Evolutionary conservation across 2,113 vertebrate genomes (phyloP), one percentile per base, ranked within the genome.

Genomic region (Eonycteris spelaea): DNA sequence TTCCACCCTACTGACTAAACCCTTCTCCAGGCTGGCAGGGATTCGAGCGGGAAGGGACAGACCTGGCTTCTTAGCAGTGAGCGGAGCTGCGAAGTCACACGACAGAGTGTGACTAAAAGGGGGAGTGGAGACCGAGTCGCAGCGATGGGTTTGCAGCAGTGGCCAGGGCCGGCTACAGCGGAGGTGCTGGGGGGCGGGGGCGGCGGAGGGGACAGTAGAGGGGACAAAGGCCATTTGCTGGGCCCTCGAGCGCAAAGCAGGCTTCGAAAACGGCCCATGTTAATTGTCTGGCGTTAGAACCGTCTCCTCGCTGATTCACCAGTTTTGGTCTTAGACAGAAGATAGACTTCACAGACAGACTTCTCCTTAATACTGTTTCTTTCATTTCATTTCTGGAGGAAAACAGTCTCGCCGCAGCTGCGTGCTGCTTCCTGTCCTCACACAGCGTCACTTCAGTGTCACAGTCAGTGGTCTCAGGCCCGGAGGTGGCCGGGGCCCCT

Each of bases 151-250:
- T 73, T 9, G 28, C 12, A 33, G 3, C 8, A 78, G 18, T 18
- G 45, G 19, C 63, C 9, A 4, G 48, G 51, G 51, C 15, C 51
- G 48, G 51, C 51, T 51, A 51, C 0, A 15, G 51, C 14, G 3
- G 57, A 57, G 48, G 2, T 33, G 7, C 3, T 15, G 5, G 43
- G 21, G 26, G 0, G 0, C 1, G 1, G 57, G 26, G 48, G 48
- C 3, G 48, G 40, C 61, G 43, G 59, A 45, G 15, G 4, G 12
- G 15, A 51, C 51, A 16, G 51, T 5, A 15, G 43, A 33, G 38
- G 16, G 28, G 48, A 75, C 14, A n/a, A 6, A 13, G 40, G 4
- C 26, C 11, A 10, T 10, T 7, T 79, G 7, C 35, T 51, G 35
- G 74, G 28, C 5, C 7, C 24, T 51, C 33, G 10, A 24, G 35